Conservation (phyloP, 1,140 invertebrate species). For the Atta texana region DNA sequence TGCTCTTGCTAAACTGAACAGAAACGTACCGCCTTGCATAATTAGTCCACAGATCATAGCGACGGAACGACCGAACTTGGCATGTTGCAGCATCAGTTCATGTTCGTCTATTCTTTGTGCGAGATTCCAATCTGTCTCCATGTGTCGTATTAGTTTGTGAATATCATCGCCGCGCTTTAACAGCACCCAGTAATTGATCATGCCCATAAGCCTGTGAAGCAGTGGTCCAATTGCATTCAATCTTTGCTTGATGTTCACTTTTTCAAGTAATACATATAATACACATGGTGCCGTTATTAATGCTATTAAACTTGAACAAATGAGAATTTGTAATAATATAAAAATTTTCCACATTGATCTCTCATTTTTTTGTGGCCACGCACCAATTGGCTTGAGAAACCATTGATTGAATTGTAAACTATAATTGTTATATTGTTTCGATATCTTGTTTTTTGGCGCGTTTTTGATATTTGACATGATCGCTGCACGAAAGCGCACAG, state of each 20-base stretch:
- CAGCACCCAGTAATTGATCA: conserved; percentile 76
- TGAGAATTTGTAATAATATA: background rate
- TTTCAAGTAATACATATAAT: conserved; percentile 64
- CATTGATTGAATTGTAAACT: conserved; percentile 59
- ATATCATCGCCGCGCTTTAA: conserved; percentile 69
- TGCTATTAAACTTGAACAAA: conserved; percentile 10
- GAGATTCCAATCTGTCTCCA: conserved; percentile 78
- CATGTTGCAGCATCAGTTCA: conserved; percentile 61
- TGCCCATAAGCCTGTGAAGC: conserved; percentile 76
- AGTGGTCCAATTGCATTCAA: conserved; percentile 77
- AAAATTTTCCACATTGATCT: background rate
- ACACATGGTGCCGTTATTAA: conserved; percentile 25
- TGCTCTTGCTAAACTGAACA: conserved; percentile 55
- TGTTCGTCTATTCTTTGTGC: conserved; percentile 16
- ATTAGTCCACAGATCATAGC: conserved; percentile 32
- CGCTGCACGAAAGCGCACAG: background rate
- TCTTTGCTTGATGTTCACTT: conserved; percentile 65
- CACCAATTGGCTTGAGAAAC: conserved; percentile 65
- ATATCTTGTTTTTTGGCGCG: background rate
- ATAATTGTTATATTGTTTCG: background rate
- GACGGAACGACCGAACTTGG: conserved; percentile 57
- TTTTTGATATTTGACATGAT: conserved; percentile 15
- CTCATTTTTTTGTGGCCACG: conserved; percentile 43
- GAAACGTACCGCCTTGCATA: conserved; percentile 40
- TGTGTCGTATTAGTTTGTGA: conserved; percentile 70